Evolutionary conservation across 1,140 invertebrate genomes (phyloP).

Genomic region (Drosophila busckii): DNA sequence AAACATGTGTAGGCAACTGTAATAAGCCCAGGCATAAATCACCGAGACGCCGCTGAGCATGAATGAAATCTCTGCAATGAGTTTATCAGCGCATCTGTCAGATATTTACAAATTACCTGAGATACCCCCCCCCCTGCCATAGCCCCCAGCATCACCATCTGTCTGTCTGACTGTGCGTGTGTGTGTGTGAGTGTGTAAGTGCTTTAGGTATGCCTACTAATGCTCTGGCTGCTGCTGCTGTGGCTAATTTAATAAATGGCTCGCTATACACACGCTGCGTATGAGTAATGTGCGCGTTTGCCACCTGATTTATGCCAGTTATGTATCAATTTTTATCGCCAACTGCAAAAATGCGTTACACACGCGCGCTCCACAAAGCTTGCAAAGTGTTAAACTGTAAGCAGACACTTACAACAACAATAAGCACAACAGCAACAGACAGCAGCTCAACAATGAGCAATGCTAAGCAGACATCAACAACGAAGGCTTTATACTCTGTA

Average conservation of each 20-base stretch:
- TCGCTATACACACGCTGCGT: slow-evolving; percentile 49
- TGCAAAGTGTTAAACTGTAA: slow-evolving; percentile 72
- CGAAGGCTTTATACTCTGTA: slow-evolving; percentile 7
- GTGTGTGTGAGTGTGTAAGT: not conserved
- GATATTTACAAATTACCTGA: slow-evolving; percentile 76
- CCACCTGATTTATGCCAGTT: slow-evolving; percentile 72
- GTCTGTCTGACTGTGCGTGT: not conserved
- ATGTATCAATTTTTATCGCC: slow-evolving; percentile 77
- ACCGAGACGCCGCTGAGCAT: slow-evolving; percentile 19
- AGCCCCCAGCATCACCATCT: slow-evolving; percentile 25
- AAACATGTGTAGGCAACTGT: slow-evolving; percentile 40
- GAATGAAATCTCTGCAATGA: slow-evolving; percentile 67
- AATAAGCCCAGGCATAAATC: slow-evolving; percentile 67
- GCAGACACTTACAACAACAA: slow-evolving; percentile 46
- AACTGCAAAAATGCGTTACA: slow-evolving; percentile 60
- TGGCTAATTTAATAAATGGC: slow-evolving; percentile 75
- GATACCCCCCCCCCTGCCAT: slow-evolving; percentile 23
- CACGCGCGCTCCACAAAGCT: slow-evolving; percentile 5
- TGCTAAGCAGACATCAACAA: not conserved
- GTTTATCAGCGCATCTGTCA: slow-evolving; percentile 75
- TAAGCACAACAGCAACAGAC: slow-evolving; percentile 16
- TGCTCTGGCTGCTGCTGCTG: slow-evolving; percentile 33
- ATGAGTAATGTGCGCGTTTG: slow-evolving; percentile 56
- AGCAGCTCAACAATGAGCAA: slow-evolving; percentile 7
- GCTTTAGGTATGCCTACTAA: not conserved